Percentiles rank a stretch among this genome's conserved stretches.
Conservation (phyloP, 2,888 invertebrate genomes). For the Dasysyrphus tricinctus region DNA sequence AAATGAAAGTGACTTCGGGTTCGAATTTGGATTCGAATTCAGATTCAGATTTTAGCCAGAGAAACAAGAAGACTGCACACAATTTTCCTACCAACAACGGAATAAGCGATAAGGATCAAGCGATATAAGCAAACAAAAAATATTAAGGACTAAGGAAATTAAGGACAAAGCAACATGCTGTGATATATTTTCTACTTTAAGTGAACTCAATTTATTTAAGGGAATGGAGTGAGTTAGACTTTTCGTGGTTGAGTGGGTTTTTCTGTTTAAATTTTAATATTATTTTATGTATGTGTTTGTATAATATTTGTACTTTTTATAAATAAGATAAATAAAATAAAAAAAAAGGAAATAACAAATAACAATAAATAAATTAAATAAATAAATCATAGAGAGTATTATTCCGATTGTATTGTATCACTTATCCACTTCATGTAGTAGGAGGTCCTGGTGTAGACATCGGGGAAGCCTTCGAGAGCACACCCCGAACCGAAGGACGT, state of each 20-base stretch:
- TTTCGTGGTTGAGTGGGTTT: constrained; percentile 66
- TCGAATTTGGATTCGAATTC: constrained; percentile 29
- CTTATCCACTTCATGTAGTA: constrained; percentile 93
- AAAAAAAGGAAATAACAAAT: constrained; percentile 57
- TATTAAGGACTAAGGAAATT: constrained; percentile 42
- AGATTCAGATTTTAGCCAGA: constrained; percentile 58
- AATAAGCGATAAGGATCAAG: constrained; percentile 31
- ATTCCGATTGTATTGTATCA: constrained; percentile 80
- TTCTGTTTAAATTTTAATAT: constrained; percentile 41
- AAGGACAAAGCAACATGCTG: constrained; percentile 68
- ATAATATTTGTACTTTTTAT: constrained; percentile 57
- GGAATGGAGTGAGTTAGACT: constrained; percentile 60
- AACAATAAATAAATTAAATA: constrained; percentile 68
- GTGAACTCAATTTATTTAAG: constrained; percentile 60
- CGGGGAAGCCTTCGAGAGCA: constrained; percentile 93
- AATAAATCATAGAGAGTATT: constrained; percentile 39
- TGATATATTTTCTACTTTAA: constrained; percentile 72
- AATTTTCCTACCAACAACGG: constrained; percentile 63
- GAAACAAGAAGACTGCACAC: constrained; percentile 72
- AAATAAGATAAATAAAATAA: constrained; percentile 34
- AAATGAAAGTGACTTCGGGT: constrained; percentile 11
- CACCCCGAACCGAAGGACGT: constrained; percentile 97
- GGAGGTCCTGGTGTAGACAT: constrained; percentile 93
- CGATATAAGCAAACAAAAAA: constrained; percentile 10
- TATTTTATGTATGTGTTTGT: constrained; percentile 24